Evolutionary conservation across 2,113 vertebrate genomes (phyloP), one percentile per base, ranked within the genome.

Genomic region (Serinus canaria): DNA sequence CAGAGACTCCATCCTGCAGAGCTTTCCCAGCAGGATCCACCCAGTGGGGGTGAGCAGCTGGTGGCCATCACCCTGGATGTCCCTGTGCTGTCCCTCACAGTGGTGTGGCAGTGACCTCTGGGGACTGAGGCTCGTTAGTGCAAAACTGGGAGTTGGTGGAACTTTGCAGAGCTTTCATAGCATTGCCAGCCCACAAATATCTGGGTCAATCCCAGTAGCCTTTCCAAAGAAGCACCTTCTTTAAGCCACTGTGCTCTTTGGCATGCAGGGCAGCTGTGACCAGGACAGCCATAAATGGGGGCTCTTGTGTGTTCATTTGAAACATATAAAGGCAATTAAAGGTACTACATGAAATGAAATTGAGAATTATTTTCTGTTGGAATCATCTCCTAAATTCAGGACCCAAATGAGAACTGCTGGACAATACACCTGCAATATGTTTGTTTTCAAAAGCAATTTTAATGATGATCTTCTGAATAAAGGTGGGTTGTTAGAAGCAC

Each of bases 81-180:
- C 43, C 37, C 28, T 30, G 52, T 53, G 19, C 55, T 24, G 53
- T 72, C 30, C 22, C 27, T 37, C 1, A 0, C 24, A 11, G 0
- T 0, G 0, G 73, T 28, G 64, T 19, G 3, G 60, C 84, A 46
- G 52, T 94, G 90, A 82, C 78, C 78, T 67, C 56, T 92, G 74
- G 2, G 14, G 70, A 79, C 70, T 52, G 67, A 33, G 1, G 0
- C 63, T 85, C 0, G 0, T 64, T 50, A 76, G 62, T 88, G 87
- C 86, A 73, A 47, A 72, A 11, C 31, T 17, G 31, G 66, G 33
- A 67, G 4, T 1, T 18, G 31, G 44, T 3, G 1, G 46, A 52
- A 55, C 69, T 91, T n/a, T 30, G 49, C 8, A 6, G 5, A 47
- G 39, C 28, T 62, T 81, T 79, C 0, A 0, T 35, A 5, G 46